Conservation (phyloP, 1,140 invertebrate species). For the Aphelinus atriplicis region DNA sequence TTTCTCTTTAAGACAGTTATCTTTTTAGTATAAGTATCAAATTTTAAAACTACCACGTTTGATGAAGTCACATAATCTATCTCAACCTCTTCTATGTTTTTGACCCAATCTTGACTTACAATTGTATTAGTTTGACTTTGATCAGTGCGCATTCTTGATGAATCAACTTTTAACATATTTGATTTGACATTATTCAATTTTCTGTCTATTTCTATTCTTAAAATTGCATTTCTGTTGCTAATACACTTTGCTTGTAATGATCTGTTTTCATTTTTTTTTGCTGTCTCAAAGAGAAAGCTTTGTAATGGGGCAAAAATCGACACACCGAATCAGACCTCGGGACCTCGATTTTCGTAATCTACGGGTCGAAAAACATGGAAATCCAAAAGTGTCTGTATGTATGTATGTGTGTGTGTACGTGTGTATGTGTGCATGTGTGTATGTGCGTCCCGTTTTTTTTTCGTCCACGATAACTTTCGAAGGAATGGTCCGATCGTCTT, state of each 20-base stretch:
- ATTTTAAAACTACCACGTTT: constrained; percentile 44
- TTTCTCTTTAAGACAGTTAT: constrained; percentile 43
- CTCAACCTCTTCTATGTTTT: constrained; percentile 19
- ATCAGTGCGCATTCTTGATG: neutral
- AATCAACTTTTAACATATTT: neutral
- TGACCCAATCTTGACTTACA: neutral
- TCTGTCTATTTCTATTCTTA: constrained; percentile 25
- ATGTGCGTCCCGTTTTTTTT: too few species aligned
- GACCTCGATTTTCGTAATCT: too few species aligned
- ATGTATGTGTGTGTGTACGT: too few species aligned
- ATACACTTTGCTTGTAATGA: neutral
- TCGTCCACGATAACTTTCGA: too few species aligned
- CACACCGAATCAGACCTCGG: too few species aligned
- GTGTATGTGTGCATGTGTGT: too few species aligned
- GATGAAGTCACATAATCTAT: constrained; percentile 30
- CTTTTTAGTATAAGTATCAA: constrained; percentile 44
- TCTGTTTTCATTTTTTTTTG: neutral
- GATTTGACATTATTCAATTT: neutral
- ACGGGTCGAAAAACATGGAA: too few species aligned
- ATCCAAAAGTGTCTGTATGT: too few species aligned
- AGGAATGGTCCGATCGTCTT: too few species aligned
- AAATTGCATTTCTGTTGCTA: constrained; percentile 4
- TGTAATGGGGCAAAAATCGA: too few species aligned
- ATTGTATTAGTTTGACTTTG: constrained; percentile 7
- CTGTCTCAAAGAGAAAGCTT: too few species aligned